Percentiles rank a stretch among this genome's conserved stretches.
Conservation (phyloP, 2,888 invertebrate species). For the Dynastes hyllus region DNA sequence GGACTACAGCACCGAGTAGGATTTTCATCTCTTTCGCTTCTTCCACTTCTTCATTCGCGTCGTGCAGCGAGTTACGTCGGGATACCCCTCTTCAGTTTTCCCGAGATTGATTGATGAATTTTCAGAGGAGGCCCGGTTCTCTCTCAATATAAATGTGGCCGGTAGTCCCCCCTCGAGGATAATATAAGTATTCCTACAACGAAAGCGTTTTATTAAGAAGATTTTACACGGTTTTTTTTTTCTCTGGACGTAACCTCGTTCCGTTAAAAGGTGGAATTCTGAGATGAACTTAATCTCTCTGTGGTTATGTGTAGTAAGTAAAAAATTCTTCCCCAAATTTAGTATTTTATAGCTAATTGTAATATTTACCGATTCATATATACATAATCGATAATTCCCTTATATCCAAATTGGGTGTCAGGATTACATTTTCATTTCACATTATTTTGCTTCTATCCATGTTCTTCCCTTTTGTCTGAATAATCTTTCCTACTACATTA, state of each 20-base stretch:
- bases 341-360: no score
- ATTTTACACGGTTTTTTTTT: slow-evolving; percentile 13
- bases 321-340: no score
- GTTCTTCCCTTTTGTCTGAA: no score
- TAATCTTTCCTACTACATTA: no score
- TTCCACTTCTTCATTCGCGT: neutral
- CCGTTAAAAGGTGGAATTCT: no score
- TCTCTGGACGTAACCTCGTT: neutral
- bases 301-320: no score
- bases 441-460: no score
- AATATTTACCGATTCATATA: no score
- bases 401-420: no score
- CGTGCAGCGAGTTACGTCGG: neutral
- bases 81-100: slow-evolving; percentile 3
- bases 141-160: slow-evolving; percentile 35
- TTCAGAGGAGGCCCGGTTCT: slow-evolving; percentile 8
- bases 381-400: no score
- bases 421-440: no score
- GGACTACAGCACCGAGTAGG: neutral
- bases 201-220: slow-evolving; percentile 38
- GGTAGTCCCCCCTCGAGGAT: slow-evolving; percentile 29
- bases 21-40: slow-evolving; percentile 19
- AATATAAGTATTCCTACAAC: slow-evolving; percentile 32
- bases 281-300: no score
- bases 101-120: slow-evolving; percentile 33